Percentiles rank a stretch among this genome's conserved stretches.
Evolutionary conservation across 2,888 invertebrate species (phyloP).

Genomic region (Orchestes rusci): DNA sequence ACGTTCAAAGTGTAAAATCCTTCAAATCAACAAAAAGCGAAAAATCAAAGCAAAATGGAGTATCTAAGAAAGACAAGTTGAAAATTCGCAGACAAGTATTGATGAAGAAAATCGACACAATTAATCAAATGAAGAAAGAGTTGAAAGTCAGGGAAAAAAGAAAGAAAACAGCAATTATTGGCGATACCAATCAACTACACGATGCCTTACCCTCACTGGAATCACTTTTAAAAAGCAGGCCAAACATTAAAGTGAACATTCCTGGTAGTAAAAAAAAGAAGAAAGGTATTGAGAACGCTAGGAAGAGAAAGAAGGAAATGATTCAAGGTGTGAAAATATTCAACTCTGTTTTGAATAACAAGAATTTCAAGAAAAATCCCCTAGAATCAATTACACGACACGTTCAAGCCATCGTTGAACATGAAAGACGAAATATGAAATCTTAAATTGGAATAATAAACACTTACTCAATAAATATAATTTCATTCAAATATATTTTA

Average conservation of each 20-base stretch:
- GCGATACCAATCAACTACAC: constrained; percentile 35
- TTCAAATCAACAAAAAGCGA: constrained; percentile 36
- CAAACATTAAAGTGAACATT: constrained; percentile 9
- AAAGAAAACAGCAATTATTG: constrained; percentile 33
- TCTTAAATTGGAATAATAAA: not conserved
- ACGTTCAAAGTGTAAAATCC: constrained; percentile 34
- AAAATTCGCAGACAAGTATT: constrained; percentile 34
- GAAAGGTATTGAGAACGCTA: constrained; percentile 33
- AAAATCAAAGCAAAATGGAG: constrained; percentile 23
- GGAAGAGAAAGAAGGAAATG: constrained; percentile 32
- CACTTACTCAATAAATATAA: no score
- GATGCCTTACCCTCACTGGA: constrained; percentile 39
- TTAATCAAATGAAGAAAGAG: constrained; percentile 34
- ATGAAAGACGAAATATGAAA: constrained; percentile 7
- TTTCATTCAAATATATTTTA: no score
- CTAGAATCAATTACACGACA: constrained; percentile 32
- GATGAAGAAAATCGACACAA: constrained; percentile 35
- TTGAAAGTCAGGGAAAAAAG: constrained; percentile 32
- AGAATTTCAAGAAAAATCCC: constrained; percentile 33
- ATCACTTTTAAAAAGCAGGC: constrained; percentile 28
- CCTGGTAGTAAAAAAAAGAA: constrained; percentile 17
- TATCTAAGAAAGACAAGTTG: constrained; percentile 38
- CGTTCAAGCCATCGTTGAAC: constrained; percentile 22
- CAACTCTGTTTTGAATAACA: constrained; percentile 33
- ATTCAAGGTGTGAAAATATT: constrained; percentile 33